Conservation (phyloP, 2,888 invertebrate genomes). For the Pristionchus fissidentatus region DNA sequence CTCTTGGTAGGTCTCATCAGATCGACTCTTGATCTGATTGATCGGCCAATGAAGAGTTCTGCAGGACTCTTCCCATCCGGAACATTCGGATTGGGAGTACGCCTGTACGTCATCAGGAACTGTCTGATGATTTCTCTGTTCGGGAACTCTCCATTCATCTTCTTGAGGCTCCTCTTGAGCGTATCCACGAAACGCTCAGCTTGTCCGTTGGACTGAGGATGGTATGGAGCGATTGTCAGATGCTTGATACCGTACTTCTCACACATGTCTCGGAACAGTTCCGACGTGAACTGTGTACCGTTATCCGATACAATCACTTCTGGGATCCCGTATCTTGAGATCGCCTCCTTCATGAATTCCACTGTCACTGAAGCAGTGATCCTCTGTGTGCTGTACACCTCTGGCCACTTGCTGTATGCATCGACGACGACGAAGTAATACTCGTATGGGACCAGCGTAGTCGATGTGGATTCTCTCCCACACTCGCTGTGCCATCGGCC, state of each 20-base stretch:
- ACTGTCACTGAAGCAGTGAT: conserved; percentile 32
- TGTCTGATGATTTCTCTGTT: too few species aligned
- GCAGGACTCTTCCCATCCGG: not conserved
- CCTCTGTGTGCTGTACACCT: conserved; percentile 61
- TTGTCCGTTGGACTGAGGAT: too few species aligned
- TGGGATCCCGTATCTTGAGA: conserved; percentile 28
- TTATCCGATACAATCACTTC: too few species aligned
- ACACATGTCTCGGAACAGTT: not conserved
- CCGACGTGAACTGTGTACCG: conserved; percentile 10
- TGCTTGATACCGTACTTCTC: too few species aligned
- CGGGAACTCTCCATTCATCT: too few species aligned
- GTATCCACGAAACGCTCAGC: too few species aligned
- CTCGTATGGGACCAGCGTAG: conserved; percentile 26
- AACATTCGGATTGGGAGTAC: not conserved
- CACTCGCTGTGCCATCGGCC: conserved; percentile 67
- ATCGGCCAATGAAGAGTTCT: not conserved
- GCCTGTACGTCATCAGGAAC: not conserved
- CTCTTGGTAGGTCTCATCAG: not conserved
- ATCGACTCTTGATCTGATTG: not conserved
- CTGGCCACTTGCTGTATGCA: conserved; percentile 75
- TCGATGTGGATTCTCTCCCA: too few species aligned
- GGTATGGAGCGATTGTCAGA: too few species aligned
- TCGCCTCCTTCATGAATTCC: not conserved
- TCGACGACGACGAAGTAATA: conserved; percentile 37
- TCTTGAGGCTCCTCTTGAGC: too few species aligned